Evolutionary conservation across 2,888 invertebrate genomes (phyloP), one percentile per base, ranked within the genome.

Genomic region (Dolichomitus sp.): DNA sequence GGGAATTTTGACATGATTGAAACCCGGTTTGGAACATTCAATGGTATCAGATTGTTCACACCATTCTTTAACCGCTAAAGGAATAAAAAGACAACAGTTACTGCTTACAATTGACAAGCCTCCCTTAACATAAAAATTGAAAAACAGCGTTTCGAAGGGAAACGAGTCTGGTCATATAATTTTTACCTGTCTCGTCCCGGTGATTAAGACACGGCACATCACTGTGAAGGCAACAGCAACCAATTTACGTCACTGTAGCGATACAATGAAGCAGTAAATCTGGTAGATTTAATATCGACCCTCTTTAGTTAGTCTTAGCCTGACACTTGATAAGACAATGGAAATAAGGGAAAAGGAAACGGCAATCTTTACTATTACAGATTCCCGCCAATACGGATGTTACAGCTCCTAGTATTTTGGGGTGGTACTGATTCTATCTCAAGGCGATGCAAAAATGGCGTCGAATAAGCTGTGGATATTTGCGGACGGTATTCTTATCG

Each of bases 401-500:
- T 19, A 72, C 17, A 30, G 48, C 9, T 1, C 14, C 30, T 19
- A 61, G 30, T 37, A 37, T 48, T 59, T 14, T n/a, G 42, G 70
- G 42, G 9, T 27, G 59, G 17, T 37, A 4, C 9, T 30, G 17
- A 61, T 73, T 73, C 33, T 61, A 48, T 73, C 72, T 37, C 33
- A 23, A 48, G 23, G 61, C 45, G 45, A 70, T 76, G 76, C 57
- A 72, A 76, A 61, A 72, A 66, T 70, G 57, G 70, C 54, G 65
- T 66, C 50, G 70, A 70, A 65, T 50, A 69, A 72, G 52, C 50
- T 52, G 40, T 2, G 54, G 69, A 78, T 78, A 74, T 73, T 61
- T 61, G 61, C 61, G 72, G 45, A 61, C 30, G 42, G 33, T 59
- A 59, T 65, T 73, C 72, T 65, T 59, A 73, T 79, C 73, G 73